Conservation (phyloP, 2,113 vertebrate species). For the Cervus canadensis region DNA sequence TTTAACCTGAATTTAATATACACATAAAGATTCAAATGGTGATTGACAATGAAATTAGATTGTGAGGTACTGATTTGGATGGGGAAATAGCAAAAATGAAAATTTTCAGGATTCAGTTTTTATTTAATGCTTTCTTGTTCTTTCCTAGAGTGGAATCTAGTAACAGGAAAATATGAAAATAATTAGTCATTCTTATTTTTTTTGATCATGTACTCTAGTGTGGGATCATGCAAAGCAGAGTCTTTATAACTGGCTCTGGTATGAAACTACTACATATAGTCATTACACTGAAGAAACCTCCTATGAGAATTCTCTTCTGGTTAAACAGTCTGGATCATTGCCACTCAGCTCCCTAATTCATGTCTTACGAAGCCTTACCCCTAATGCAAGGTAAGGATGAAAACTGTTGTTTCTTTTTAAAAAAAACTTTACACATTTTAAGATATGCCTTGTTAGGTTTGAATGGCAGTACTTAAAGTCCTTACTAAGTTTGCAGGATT, state of each 20-base stretch:
- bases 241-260: slow-evolving; percentile 98
- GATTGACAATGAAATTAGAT: not conserved
- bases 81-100: not conserved
- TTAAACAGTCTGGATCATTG: slow-evolving; percentile 92
- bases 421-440: not conserved
- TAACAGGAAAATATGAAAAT: not conserved
- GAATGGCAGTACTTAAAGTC: not conserved
- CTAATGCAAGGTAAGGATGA: slow-evolving; percentile 89
- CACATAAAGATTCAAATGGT: slow-evolving; percentile 18
- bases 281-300: slow-evolving; percentile 96
- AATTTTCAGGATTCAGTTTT: not conserved
- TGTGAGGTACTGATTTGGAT: not conserved
- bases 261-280: slow-evolving; percentile 94
- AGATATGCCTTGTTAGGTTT: not conserved
- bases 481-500: not conserved
- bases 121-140: not conserved
- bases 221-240: slow-evolving; percentile 98
- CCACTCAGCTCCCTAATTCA: slow-evolving; percentile 94
- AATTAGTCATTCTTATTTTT: slow-evolving; percentile 37
- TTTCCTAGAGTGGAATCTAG: not conserved
- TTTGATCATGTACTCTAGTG: slow-evolving; percentile 81
- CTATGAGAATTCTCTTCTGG: slow-evolving; percentile 95
- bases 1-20: slow-evolving; percentile 6
- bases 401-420: not conserved
- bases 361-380: slow-evolving; percentile 92